Conservation (phyloP, 2,888 invertebrate genomes). For the Hartigia nigra region DNA sequence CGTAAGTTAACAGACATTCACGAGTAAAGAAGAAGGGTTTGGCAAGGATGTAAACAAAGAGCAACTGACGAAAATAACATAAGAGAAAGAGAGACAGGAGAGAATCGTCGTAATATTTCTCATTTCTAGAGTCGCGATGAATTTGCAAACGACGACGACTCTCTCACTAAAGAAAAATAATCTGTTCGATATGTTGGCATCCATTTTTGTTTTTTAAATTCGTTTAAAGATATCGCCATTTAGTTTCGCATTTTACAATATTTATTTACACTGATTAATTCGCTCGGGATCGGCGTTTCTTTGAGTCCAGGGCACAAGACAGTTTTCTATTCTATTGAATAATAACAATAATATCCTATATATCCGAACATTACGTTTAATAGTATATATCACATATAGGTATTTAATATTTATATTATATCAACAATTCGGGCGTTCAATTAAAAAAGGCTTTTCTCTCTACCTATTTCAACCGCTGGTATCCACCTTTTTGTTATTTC, state of each 20-base stretch:
- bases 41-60: background rate
- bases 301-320: slow-evolving; percentile 38
- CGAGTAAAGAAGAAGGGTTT: too few species aligned
- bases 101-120: background rate
- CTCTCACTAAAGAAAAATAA: background rate
- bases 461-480: background rate
- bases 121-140: too few species aligned
- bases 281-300: background rate
- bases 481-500: background rate
- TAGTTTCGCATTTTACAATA: background rate
- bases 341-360: slow-evolving; percentile 48
- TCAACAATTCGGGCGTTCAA: slow-evolving; percentile 52
- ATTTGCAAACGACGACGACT: background rate
- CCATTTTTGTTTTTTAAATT: background rate
- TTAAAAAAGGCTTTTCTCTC: slow-evolving; percentile 42
- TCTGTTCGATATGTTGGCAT: background rate
- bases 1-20: background rate
- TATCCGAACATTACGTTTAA: slow-evolving; percentile 52
- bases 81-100: background rate
- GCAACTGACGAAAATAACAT: background rate
- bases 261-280: background rate
- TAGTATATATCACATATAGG: slow-evolving; percentile 58
- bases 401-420: slow-evolving; percentile 49
- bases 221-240: background rate
- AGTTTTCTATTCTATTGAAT: slow-evolving; percentile 37